Base-by-base conservation (phyloP, 2,888 invertebrate species). In the Dendrolimus houi region DNA sequence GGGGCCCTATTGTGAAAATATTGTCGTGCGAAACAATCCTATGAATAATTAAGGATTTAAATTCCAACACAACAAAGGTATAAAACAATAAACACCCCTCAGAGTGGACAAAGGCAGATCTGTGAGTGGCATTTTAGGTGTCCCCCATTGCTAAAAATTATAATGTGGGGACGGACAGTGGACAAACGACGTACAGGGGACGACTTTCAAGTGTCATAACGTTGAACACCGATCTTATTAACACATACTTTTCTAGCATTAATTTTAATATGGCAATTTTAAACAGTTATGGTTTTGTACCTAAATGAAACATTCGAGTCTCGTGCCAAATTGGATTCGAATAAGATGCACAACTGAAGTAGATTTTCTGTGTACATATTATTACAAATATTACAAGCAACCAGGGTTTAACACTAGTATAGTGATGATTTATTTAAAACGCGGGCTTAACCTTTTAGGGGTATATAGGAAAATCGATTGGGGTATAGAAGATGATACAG, bases 41-140 rank as follows among this genome's bases (percentile, higher is more conserved):
- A 83, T 89, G 89, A 90, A 90, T 90, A 89, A 90, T 90, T 88
- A 88, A 83, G 88, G 89, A 88, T 87, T 90, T 87, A 88, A 87
- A 88, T 87, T 87, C 85, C 82, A 85, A 87, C 81, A 85, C 79
- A 87, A 89, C 88, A 88, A 89, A 81, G 80, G 87, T 81, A 83
- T 84, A 83, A 89, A 88, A 90, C 88, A 90, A 89, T 89, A 87
- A 83, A 79, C 82, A 76, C 82, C 79, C 81, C 81, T 83, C 80
- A 81, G 77, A 87, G 74, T 86, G 89, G 89, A 90, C 90, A 90
- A 90, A 81, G 76, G 86, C 77, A 76, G 77, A 74, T 76, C 83
- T 85, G 85, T 78, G 79, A 80, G 81, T 84, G 85, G 81, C 83
- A 75, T 82, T 86, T 83, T 72, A 70, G 79, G 73, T 75, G 75